These are phyloP conservation scores for Phacellophora camtschatica DNA, from an alignment of 30 jellyfish, hydroid and myxozoan genomes.

Conservation along the genomic window DNA sequence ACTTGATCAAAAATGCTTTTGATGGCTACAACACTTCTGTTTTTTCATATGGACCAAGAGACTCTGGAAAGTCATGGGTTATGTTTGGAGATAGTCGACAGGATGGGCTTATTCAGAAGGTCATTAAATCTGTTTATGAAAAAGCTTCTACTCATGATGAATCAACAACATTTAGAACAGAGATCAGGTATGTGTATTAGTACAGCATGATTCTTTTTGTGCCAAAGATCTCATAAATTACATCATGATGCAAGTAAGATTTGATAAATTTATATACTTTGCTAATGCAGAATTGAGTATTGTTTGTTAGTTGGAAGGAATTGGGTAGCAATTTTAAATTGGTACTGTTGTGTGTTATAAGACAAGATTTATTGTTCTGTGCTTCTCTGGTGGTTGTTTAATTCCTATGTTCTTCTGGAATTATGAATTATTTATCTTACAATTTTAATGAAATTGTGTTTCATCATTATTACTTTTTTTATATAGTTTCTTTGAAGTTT, in stretches of 20 bases:
- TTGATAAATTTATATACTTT: too few relatives aligned
- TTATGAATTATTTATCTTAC: too few relatives aligned
- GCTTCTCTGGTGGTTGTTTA: too few relatives aligned
- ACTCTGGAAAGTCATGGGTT: slow-evolving; percentile 75
- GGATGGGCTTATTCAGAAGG: slow-evolving; percentile 60
- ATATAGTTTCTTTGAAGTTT: slow-evolving; percentile 88
- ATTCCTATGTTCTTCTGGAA: too few relatives aligned
- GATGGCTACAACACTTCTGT: slow-evolving; percentile 89
- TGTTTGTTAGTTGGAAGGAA: too few relatives aligned
- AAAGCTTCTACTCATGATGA: slow-evolving; percentile 77
- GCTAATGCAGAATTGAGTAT: too few relatives aligned
- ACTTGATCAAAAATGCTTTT: slow-evolving; percentile 68
- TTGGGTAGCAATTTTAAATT: too few relatives aligned
- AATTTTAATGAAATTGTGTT: too few relatives aligned
- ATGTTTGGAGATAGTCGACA: slow-evolving; percentile 76
- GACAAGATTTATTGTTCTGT: too few relatives aligned
- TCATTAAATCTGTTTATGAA: slow-evolving; percentile 60
- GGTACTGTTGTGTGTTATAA: too few relatives aligned
- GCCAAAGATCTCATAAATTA: neutral
- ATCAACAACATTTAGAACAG: slow-evolving; percentile 92
- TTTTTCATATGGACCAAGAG: slow-evolving; percentile 83
- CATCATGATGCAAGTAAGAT: too few relatives aligned
- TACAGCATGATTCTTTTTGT: neutral
- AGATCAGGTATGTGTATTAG: slow-evolving; percentile 64
- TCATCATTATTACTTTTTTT: too few relatives aligned